These are phyloP conservation scores for Dasyurus viverrinus DNA, from an alignment of 2,113 vertebrate genomes.

Conservation along the genomic window DNA sequence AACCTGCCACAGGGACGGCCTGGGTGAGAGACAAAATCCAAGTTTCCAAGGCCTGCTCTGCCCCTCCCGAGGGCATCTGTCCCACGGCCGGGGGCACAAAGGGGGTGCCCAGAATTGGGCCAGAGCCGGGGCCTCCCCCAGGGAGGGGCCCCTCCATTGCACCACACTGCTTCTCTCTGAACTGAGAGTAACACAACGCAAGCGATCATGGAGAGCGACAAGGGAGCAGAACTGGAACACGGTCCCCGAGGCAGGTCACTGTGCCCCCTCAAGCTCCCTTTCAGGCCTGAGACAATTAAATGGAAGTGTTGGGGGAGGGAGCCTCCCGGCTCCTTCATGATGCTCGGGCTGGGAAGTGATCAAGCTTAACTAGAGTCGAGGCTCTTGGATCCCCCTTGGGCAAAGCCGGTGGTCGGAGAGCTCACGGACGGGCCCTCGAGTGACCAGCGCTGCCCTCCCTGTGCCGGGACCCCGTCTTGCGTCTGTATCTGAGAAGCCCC, in stretches of 20 bases:
- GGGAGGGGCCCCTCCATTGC: neutral
- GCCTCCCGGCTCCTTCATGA: no score
- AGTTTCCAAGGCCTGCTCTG: neutral
- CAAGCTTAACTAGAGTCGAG: no score
- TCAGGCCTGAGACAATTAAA: neutral
- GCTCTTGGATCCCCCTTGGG: no score
- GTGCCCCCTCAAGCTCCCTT: no score
- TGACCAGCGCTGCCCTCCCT: no score
- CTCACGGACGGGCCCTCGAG: neutral
- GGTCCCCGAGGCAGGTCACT: neutral
- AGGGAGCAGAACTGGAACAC: neutral
- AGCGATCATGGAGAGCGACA: neutral
- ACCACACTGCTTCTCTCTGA: neutral
- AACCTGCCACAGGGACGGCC: neutral
- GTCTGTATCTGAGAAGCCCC: neutral
- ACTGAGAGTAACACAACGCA: neutral
- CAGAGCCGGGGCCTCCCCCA: neutral
- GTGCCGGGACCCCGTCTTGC: neutral
- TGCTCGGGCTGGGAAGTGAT: no score
- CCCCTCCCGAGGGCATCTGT: neutral
- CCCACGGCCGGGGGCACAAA: no score
- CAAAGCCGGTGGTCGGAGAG: no score
- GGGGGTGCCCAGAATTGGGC: neutral
- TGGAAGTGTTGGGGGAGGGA: neutral
- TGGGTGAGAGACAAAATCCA: neutral